Evolutionary conservation across 2,888 invertebrate species (phyloP).

Genomic region (Lypha dubia): DNA sequence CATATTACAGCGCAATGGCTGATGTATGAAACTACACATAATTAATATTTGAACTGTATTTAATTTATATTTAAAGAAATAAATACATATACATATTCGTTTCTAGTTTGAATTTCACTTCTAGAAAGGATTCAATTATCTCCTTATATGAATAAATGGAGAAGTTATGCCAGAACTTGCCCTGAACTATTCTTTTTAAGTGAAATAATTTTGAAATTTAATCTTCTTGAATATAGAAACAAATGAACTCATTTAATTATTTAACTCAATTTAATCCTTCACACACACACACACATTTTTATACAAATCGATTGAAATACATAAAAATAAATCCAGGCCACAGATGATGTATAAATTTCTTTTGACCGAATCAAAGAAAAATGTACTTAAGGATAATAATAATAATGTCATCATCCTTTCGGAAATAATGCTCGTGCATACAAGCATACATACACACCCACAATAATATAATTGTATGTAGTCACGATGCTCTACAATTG

Average conservation of each 20-base stretch:
- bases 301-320: slow-evolving; percentile 31
- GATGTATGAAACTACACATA: no score
- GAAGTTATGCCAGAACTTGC: no score
- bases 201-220: not conserved
- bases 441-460: not conserved
- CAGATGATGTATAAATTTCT: slow-evolving; percentile 20
- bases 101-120: no score
- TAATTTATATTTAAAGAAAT: no score
- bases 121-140: no score
- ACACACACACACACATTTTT: not conserved
- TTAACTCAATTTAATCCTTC: not conserved
- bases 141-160: no score
- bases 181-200: no score
- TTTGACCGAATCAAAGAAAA: slow-evolving; percentile 1
- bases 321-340: slow-evolving; percentile 26
- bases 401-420: not conserved
- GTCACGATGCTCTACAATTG: slow-evolving; percentile 19
- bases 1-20: no score
- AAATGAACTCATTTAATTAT: not conserved
- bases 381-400: slow-evolving; percentile 8
- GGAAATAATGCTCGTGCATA: not conserved
- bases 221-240: slow-evolving; percentile 1
- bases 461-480: not conserved
- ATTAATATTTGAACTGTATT: no score
- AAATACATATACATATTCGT: no score